Conservation (phyloP, 2,113 vertebrate species). For the Spea bombifrons region DNA sequence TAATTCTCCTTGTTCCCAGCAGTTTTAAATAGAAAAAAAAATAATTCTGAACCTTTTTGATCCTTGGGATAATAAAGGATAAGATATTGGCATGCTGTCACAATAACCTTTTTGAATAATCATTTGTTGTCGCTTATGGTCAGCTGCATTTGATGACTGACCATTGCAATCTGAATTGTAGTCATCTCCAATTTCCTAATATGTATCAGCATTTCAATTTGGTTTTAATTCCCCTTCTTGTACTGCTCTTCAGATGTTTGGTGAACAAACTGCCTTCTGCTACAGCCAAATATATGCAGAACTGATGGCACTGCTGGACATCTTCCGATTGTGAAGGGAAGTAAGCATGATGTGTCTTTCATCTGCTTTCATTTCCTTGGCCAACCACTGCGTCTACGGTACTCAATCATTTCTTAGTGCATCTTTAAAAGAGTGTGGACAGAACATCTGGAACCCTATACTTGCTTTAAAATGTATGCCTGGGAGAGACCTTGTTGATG, state of each 20-base stretch:
- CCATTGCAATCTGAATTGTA: slow-evolving; percentile 14
- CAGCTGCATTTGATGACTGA: slow-evolving; percentile 13
- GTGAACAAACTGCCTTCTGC: slow-evolving; percentile 3
- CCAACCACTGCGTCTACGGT: no score
- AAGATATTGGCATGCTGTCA: slow-evolving; percentile 29
- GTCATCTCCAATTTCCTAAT: not conserved
- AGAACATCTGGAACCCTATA: no score
- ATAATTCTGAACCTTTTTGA: not conserved
- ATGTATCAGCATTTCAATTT: no score
- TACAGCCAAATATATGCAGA: slow-evolving; percentile 2
- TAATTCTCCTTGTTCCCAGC: not conserved
- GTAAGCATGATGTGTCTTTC: no score
- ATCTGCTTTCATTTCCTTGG: no score
- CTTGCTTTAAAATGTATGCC: no score
- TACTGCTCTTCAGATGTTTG: not conserved
- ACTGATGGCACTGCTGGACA: no score
- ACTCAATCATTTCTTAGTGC: no score
- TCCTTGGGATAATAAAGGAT: not conserved
- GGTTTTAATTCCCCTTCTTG: not conserved
- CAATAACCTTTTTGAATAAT: slow-evolving; percentile 6
- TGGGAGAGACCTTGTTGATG: no score
- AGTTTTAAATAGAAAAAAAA: not conserved
- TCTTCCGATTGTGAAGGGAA: no score
- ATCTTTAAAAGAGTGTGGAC: no score
- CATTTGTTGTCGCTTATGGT: slow-evolving; percentile 11